Base-by-base conservation (phyloP, 2,888 invertebrate genomes). In the Oxyscelio sp. region DNA sequence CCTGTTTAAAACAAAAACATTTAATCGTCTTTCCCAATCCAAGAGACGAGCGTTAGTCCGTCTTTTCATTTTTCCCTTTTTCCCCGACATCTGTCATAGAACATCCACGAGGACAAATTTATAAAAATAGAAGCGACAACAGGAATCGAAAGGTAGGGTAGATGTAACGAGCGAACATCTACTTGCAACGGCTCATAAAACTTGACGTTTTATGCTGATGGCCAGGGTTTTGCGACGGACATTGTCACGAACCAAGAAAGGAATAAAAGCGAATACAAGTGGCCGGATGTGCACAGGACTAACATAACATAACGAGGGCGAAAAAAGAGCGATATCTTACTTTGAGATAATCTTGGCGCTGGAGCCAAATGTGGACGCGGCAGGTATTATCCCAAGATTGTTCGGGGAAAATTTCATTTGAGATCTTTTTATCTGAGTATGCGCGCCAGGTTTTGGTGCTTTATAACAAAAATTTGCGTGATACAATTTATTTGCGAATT, bases 191-290 rank as follows among this genome's bases (percentile, higher is more conserved):
- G 91, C 90, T 92, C 93, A 90, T 93, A 93, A 93, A 93, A 91
- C 91, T 87, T 88, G 90, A 87, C 92, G 89, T 92, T 93, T 93
- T 93, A 93, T 92, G 93, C 92, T 93, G 93, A 93, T 93, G 92
- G 92, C 86, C 79, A 84, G 83, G 87, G 89, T 89, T 87, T 88
- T 78, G 88, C 66, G 68, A 48, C 63, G 85, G 90, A 90, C 90
- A 91, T 92, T 90, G 90, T 89, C 90, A 90, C 88, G 88, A 88
- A 84, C 68, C 61, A 75, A 84, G 83, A 78, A 85, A 87, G 85
- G 79, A 73, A 83, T 56, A 82, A 52, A 83, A 80, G 73, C 31
- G 66, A 73, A 80, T 73, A 80, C 80, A 71, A 80, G 80, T 66
- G 73, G 71, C 50, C 65, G 79, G 58, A 73, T 73, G 63, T 40